These are phyloP conservation scores for Sinocyclocheilus anshuiensis DNA, from an alignment of 2,113 vertebrate genomes.

Conservation along the genomic window DNA sequence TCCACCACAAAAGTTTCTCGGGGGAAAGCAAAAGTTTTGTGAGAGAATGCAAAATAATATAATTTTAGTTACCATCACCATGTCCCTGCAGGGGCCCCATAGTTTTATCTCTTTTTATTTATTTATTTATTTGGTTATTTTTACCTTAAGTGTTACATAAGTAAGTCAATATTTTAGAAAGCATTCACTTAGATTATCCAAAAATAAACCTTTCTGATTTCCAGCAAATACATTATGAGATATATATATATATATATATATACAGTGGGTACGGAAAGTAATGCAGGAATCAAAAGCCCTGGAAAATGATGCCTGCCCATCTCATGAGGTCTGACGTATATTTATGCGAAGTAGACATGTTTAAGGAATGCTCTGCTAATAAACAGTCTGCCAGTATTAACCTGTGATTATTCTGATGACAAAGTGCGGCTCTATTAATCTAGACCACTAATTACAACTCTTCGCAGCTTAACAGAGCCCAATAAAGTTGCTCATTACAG, in stretches of 20 bases:
- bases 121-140: neutral
- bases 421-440: constrained; percentile 59
- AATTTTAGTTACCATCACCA: neutral
- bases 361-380: constrained; percentile 10
- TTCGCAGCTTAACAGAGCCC: constrained; percentile 55
- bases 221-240: neutral
- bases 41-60: neutral
- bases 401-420: constrained; percentile 53
- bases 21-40: neutral
- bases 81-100: neutral
- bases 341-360: constrained; percentile 13
- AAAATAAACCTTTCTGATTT: neutral
- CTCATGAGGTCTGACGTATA: neutral
- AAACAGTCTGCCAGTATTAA: constrained; percentile 42
- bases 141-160: neutral
- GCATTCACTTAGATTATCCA: neutral
- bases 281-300: neutral
- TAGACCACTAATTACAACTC: constrained; percentile 61
- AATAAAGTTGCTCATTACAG: constrained; percentile 60
- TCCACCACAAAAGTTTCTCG: too few species aligned
- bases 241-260: too few species aligned
- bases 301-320: neutral
- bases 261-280: too few species aligned
- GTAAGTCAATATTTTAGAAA: neutral
- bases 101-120: neutral